Base-by-base conservation (phyloP, 2,888 invertebrate species). In the Psylliodes chrysocephalus region DNA sequence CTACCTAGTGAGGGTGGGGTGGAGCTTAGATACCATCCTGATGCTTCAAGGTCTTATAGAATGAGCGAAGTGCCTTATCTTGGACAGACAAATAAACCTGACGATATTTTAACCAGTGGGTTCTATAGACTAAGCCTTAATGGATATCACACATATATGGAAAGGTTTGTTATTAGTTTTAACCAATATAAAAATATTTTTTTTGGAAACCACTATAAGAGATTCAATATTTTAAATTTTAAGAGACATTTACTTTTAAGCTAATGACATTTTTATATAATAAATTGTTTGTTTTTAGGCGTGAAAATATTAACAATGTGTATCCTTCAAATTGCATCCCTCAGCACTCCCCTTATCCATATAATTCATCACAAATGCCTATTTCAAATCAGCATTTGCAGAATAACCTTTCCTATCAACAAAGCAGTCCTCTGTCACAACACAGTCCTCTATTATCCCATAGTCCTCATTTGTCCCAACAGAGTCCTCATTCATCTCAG, bases 131-230 rank as follows among this genome's bases (percentile, higher is more conserved):
- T 82, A 12, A 81, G 79, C 62, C 63, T 82, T 49, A 79, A 79
- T 70, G 81, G 79, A 7, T 81, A 79, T 64, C 78, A 75, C 60
- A 76, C 75, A 52, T 82, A 81, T 63, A 76, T 80, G 71, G 80
- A 81, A 66, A 77, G 81, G 79, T 79, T 51, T 30, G 51, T 51
- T 44, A 15, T 17, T 5, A 52, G 2, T 12, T n/a, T n/a, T n/a
- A n/a, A n/a, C n/a, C n/a, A n/a, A n/a, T n/a, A n/a, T n/a, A n/a
- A n/a, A n/a, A n/a, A n/a, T n/a, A 25, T 57, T 12, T 19, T 33
- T n/a, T n/a, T n/a, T n/a, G n/a, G n/a, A n/a, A 14, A 22, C 5
- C n/a, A 7, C 5, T 28, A 25, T 14, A 8, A 47, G n/a, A 12
- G 8, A 18, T 53, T n/a, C n/a, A n/a, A n/a, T n/a, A n/a, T 44